phyloP scores from a whole-genome alignment of 2,113 vertebrate genomes.

The Empidonax alnorum region DNA sequence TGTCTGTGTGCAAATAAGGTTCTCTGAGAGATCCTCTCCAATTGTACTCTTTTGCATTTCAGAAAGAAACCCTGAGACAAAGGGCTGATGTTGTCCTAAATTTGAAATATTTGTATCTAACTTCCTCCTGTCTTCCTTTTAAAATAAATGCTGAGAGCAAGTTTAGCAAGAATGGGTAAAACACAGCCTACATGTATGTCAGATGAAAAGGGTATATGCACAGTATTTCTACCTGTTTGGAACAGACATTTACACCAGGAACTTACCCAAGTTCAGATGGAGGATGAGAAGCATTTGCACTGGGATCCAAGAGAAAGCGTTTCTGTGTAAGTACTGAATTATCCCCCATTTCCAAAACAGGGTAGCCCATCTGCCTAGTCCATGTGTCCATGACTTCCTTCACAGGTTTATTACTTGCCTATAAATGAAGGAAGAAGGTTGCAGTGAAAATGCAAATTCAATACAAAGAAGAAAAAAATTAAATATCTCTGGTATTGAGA shows the following conservation, averaged over 20 bases:
- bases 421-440: neutral
- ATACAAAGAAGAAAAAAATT: neutral
- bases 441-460: neutral
- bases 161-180: neutral
- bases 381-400: slow-evolving; percentile 93
- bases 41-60: neutral
- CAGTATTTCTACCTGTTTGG: neutral
- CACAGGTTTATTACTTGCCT: slow-evolving; percentile 86
- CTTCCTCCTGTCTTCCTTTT: neutral
- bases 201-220: neutral
- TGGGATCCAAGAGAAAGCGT: slow-evolving; percentile 89
- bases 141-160: neutral
- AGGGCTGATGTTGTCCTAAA: neutral
- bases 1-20: neutral
- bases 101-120: neutral
- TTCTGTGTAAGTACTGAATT: slow-evolving; percentile 75
- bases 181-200: neutral
- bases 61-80: neutral
- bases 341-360: slow-evolving; percentile 77
- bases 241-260: neutral
- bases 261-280: slow-evolving; percentile 79
- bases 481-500: neutral
- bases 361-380: slow-evolving; percentile 97
- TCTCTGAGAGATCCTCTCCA: neutral
- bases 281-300: slow-evolving; percentile 78